Base-by-base conservation (phyloP, 2,113 vertebrate genomes). In the Butorides virescens region DNA sequence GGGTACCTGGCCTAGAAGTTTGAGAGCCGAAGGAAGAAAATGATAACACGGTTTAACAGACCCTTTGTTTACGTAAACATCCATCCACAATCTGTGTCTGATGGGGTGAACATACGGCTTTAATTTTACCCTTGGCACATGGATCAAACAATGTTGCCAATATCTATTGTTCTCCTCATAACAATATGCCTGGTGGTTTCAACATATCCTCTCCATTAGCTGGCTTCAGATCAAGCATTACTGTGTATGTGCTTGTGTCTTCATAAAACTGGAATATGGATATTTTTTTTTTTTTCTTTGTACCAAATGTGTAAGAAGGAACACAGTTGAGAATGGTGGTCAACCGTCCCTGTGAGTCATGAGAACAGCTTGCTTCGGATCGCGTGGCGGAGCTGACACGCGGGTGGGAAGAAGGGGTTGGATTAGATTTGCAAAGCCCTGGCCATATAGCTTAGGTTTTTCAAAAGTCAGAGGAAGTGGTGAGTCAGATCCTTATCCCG, bases 81-180 rank as follows among this genome's bases (percentile, higher is more conserved):
- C 87, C 82, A 96, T 98, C 94, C 94, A 96, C 93, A 95, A 97
- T 96, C 94, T 95, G 93, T 94, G 92, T 97, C 92, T 94, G 94
- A 96, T 16, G 70, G 95, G 93, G 90, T 92, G 88, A 97, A 93
- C 98, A 98, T 97, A 97, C 86, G 96, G 97, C 95, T 98, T 97
- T 97, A 97, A 98, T 98, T 98, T 98, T 97, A 94, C 97, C 97
- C 95, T 98, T 98, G 98, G 98, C 97, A 95, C 92, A 66, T 42
- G 97, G 97, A 98, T 97, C 97, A 98, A 98, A 98, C 97, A 88
- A 97, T 92, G 91, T 97, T 98, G 95, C 97, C 96, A 98, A 82
- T 98, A 98, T 98, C 97, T 98, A 96, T 97, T 98, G 95, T 98
- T 98, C 96, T 98, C 96, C 97, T 98, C 96, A 95, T 97, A 97